phyloP scores from a whole-genome alignment of 2,113 vertebrate genomes.

The Xiphophorus hellerii region DNA sequence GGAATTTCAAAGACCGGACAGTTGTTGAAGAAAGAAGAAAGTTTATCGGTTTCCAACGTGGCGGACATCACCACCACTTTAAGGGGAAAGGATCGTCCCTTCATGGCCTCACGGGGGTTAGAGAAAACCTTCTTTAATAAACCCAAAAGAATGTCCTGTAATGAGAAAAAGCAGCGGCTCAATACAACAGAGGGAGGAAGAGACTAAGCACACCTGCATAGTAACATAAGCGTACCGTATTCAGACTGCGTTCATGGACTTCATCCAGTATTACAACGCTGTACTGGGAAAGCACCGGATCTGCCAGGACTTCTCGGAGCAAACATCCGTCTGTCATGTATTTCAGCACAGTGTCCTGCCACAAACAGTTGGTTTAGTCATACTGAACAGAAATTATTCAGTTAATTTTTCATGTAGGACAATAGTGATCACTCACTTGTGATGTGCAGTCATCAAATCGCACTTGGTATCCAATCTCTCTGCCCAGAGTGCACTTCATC shows the following conservation, averaged over 20 bases:
- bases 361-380: conserved; percentile 11
- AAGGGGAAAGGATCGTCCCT: conserved; percentile 77
- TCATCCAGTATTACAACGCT: conserved; percentile 93
- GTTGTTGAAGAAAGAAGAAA: conserved; percentile 87
- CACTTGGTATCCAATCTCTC: conserved; percentile 93
- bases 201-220: neutral
- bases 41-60: conserved; percentile 92
- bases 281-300: conserved; percentile 88
- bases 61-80: conserved; percentile 98
- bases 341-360: conserved; percentile 90
- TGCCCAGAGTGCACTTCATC: conserved; percentile 85
- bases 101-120: conserved; percentile 65
- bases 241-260: conserved; percentile 95
- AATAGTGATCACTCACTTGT: conserved; percentile 77
- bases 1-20: conserved; percentile 90
- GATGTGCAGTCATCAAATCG: conserved; percentile 94
- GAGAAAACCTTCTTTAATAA: conserved; percentile 91
- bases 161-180: conserved; percentile 10
- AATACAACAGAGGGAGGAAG: neutral
- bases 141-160: conserved; percentile 95
- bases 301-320: conserved; percentile 89
- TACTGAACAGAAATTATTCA: neutral
- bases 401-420: neutral
- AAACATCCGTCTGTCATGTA: conserved; percentile 98
- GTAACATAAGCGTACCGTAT: conserved; percentile 86